Evolutionary conservation across 2,113 vertebrate species (phyloP), one percentile per base, ranked within the genome.

Genomic region (Nycticryphes semicollaris): DNA sequence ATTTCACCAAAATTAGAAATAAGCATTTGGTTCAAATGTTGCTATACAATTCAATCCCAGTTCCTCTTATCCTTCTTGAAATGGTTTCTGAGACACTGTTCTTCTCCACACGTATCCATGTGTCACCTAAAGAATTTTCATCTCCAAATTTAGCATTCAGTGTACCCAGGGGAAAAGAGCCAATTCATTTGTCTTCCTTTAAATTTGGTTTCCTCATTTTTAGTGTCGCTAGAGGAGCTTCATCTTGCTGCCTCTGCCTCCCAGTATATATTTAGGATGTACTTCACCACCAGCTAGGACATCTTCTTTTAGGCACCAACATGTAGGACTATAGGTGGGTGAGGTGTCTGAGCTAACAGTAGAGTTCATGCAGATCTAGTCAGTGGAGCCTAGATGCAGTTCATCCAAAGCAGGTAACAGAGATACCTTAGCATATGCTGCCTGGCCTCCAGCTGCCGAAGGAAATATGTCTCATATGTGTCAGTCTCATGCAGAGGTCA

Each of bases 381-480:
- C 76, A 45, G 56, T 31, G 37, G 12, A 84, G 30, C 30, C n/a
- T 8, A 51, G 21, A 53, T 12, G 27, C 37, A 87, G 59, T 53
- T 80, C n/a, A n/a, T 35, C 13, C 63, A 80, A 66, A 89, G 37
- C 30, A 66, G n/a, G 7, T 66, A 45, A 60, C 9, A 51, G 25
- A 12, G 10, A n/a, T 76, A 53, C 50, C 10, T 27, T 22, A 69
- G 30, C 16, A 45, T 19, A 21, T 8, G 7, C 41, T 77, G 41
- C 43, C 48, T 47, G n/a, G 11, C 35, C 47, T 86, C 21, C 72
- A 83, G 30, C 31, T 89, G n/a, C 47, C 63, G 9, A 75, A 89
- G 56, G 31, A 80, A 80, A 48, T 50, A 5, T 0, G 2, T 43
- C 39, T 35, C 48, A 47, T 30, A 78, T 0, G 0, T 9, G 57